Evolutionary conservation across 2,888 invertebrate species (phyloP), one percentile per base, ranked within the genome.

Genomic region (Watsonalla cultraria): DNA sequence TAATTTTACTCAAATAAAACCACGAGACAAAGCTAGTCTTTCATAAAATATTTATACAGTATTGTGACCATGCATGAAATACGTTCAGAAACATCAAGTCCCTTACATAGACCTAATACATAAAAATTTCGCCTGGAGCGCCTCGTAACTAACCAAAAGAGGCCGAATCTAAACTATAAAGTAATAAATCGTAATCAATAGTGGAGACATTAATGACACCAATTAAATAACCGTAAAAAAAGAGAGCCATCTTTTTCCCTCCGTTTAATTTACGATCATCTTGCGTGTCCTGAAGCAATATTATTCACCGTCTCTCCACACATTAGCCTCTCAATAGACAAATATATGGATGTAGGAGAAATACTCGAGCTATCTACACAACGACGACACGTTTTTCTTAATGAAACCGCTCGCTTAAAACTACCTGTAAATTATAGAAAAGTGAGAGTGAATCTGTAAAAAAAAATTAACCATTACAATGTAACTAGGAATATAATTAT

Each of bases 161-260:
- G 59, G 47, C 54, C 57, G 42, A 11, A 42, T 52, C 51, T 66
- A 64, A 69, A 66, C 66, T 60, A 64, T 67, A 59, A 48, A 61
- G 59, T 59, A 64, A 85, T 85, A 84, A 85, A 86, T 86, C 68
- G 80, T 81, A 82, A 84, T 84, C 79, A 82, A 80, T 80, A 78
- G 68, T 55, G 52, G 55, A 61, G 75, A 77, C 78, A 60, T 75
- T 84, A 84, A 83, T 81, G 80, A 78, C 69, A 73, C 70, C 84
- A 80, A 85, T 86, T 84, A 84, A 84, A 84, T 78, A 75, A 79
- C 78, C 76, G 70, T 84, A 78, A 80, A 80, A 76, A 75, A 71
- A 11, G 42, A 71, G 76, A 65, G 58, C 69, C 70, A 73, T 75
- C 72, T 74, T 69, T 70, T 73, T 72, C 66, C 64, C 64, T 64